These are phyloP conservation scores for Rhagoletis zephyria DNA, from an alignment of 1,140 invertebrate species.

Conservation along the genomic window DNA sequence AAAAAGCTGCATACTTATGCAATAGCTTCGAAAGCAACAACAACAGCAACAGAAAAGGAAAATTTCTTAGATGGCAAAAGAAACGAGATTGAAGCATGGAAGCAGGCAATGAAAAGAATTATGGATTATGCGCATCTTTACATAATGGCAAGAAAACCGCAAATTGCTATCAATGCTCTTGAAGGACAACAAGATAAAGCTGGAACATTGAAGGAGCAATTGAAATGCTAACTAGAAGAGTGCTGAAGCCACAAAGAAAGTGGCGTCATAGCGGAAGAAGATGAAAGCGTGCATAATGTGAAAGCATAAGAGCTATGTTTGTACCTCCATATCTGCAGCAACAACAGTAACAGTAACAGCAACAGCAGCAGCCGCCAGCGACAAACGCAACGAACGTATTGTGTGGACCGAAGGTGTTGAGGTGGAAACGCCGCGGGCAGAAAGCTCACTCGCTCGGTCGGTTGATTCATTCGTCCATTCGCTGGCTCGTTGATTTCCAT, in stretches of 20 bases:
- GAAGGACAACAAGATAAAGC: slow-evolving; percentile 2
- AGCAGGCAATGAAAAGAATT: background rate
- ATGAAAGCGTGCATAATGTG: slow-evolving; percentile 6
- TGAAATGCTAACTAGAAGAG: slow-evolving; percentile 26
- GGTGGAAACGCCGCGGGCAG: slow-evolving; percentile 16
- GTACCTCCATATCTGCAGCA: background rate
- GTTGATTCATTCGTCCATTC: background rate
- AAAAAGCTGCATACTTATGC: too few relatives aligned
- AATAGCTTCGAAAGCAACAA: too few relatives aligned
- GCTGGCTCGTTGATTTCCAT: background rate
- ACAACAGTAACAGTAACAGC: background rate
- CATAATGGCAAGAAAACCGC: slow-evolving; percentile 21
- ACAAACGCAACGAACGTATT: slow-evolving; percentile 23
- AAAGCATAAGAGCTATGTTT: background rate
- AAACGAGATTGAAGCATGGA: background rate
- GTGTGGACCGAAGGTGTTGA: slow-evolving; percentile 26
- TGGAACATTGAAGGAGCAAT: slow-evolving; percentile 24
- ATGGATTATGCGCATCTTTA: background rate
- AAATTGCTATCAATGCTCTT: slow-evolving; percentile 30
- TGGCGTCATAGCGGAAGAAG: slow-evolving; percentile 19
- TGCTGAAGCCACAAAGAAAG: slow-evolving; percentile 1
- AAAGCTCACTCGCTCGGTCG: slow-evolving; percentile 25
- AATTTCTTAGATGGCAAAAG: background rate
- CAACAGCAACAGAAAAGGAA: background rate
- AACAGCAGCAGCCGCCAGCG: background rate